These are phyloP conservation scores for Trissonchulus sp. DNA, from an alignment of 2,888 invertebrate species.

Conservation along the genomic window DNA sequence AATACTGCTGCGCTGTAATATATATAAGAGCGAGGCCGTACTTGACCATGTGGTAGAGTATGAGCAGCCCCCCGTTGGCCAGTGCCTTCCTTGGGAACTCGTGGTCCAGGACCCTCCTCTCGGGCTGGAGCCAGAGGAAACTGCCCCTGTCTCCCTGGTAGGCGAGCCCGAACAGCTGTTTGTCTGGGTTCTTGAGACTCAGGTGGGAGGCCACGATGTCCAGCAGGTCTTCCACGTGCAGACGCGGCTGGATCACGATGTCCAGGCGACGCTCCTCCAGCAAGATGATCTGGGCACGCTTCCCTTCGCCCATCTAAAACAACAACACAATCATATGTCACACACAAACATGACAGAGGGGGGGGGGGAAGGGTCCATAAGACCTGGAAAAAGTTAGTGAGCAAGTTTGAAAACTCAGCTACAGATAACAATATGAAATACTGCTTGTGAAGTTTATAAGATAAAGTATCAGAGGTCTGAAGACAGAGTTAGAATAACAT, in stretches of 20 bases:
- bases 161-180: slow-evolving; percentile 58
- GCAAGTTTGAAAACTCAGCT: no score
- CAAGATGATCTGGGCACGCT: slow-evolving; percentile 56
- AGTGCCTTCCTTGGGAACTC: slow-evolving; percentile 55
- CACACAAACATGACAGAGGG: no score
- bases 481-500: no score
- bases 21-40: no score
- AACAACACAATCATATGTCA: no score
- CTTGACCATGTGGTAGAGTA: slow-evolving; percentile 56
- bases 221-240: slow-evolving; percentile 56
- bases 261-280: slow-evolving; percentile 57
- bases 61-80: slow-evolving; percentile 45
- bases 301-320: slow-evolving; percentile 56
- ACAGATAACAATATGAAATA: no score
- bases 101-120: slow-evolving; percentile 58
- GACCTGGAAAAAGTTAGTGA: no score
- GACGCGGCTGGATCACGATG: slow-evolving; percentile 56
- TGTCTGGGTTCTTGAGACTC: slow-evolving; percentile 55
- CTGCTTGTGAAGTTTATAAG: no score
- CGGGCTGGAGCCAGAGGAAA: slow-evolving; percentile 58
- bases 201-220: slow-evolving; percentile 58
- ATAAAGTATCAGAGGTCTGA: no score
- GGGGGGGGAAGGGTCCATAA: no score
- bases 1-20: no score
- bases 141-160: slow-evolving; percentile 56